Conservation (phyloP, 2,113 vertebrate genomes). For the Nothocercus nigrocapillus region DNA sequence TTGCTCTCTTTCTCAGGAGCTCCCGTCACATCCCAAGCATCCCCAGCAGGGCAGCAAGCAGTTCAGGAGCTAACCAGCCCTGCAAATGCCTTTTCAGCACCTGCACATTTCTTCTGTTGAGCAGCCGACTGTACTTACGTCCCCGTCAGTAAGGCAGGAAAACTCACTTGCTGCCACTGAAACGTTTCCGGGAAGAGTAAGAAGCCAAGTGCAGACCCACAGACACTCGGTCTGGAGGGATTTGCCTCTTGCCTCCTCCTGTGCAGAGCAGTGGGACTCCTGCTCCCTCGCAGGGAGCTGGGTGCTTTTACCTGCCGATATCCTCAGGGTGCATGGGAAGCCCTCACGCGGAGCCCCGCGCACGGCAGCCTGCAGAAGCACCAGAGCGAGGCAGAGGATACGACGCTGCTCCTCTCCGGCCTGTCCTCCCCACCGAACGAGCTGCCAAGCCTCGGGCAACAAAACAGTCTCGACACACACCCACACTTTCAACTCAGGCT, state of each 20-base stretch:
- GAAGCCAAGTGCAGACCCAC: background rate
- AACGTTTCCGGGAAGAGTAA: background rate
- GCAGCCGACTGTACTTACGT: background rate
- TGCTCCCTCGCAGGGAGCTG: background rate
- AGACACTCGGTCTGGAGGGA: background rate
- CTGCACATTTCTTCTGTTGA: background rate
- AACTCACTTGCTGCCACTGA: background rate
- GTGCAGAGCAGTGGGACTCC: background rate
- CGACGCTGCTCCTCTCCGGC: background rate
- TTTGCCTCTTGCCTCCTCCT: background rate
- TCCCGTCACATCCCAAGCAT: background rate
- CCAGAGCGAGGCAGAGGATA: no score
- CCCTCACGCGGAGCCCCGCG: background rate
- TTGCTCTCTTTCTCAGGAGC: background rate
- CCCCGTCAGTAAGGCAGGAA: background rate
- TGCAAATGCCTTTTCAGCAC: background rate
- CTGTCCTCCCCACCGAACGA: no score
- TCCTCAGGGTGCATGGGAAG: background rate
- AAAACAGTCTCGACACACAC: background rate
- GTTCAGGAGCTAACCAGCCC: background rate
- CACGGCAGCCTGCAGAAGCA: no score
- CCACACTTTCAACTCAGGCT: background rate
- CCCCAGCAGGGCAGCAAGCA: no score
- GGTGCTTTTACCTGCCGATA: background rate
- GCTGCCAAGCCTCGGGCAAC: background rate